Evolutionary conservation across 1,140 invertebrate genomes (phyloP), one percentile per base, ranked within the genome.

Genomic region (Uloborus diversus): DNA sequence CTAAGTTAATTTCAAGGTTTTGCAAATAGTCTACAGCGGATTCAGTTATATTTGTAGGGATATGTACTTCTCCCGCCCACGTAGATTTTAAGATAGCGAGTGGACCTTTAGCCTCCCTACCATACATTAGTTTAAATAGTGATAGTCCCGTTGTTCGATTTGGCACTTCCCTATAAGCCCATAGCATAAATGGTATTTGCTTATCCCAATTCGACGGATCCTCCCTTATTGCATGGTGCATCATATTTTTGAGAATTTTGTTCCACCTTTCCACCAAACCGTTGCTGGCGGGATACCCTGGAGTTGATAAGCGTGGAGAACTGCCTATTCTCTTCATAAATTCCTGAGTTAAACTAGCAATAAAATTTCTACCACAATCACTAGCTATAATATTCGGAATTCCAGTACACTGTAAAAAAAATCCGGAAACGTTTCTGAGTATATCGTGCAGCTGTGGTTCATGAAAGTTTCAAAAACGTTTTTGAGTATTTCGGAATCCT

Each of bases 351-450:
- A 68, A 23, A 5, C 4, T 17, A 17, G 65, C 20, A 14, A 51
- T 51, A 32, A 68, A 68, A 30, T 68, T 68, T 17, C 47, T 69
- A 20, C 66, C 66, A 13, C 56, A 30, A 56, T 69, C 66, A 7
- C 4, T 9, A 28, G 57, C 57, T 28, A 61, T 61, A 30, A 61
- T 30, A 37, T 56, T 70, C 9, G 66, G 30, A 1, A 69, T 27
- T 20, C 66, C 49, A n/a, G 49, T 69, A n/a, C n/a, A n/a, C n/a
- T n/a, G n/a, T n/a, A n/a, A n/a, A n/a, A n/a, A n/a, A n/a, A n/a
- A n/a, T n/a, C n/a, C n/a, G n/a, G n/a, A n/a, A n/a, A n/a, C n/a
- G n/a, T n/a, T n/a, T n/a, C n/a, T n/a, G n/a, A n/a, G n/a, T n/a
- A n/a, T n/a, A n/a, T n/a, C n/a, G n/a, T n/a, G n/a, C n/a, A n/a